These are phyloP conservation scores for Anthopleura xanthogrammica DNA, from an alignment of 92 coral and sea anemone genomes.

Conservation along the genomic window DNA sequence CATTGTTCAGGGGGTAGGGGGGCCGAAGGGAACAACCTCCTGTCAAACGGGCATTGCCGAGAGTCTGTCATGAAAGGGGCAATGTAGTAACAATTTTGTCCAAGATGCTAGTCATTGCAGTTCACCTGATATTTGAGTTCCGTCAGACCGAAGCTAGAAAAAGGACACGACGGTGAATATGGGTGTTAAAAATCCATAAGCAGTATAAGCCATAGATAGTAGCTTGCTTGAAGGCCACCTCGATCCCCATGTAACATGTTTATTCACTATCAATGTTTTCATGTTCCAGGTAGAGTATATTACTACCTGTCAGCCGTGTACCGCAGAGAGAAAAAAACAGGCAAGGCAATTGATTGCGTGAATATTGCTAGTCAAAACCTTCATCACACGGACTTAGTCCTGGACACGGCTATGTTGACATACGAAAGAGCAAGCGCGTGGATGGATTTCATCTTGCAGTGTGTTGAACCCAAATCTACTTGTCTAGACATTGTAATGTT, in stretches of 20 bases:
- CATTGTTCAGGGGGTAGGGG: too few species aligned
- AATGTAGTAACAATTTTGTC: too few species aligned
- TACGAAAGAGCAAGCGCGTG: slow-evolving; percentile 67
- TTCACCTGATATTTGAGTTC: too few species aligned
- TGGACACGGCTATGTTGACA: slow-evolving; percentile 51
- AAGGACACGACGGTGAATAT: too few species aligned
- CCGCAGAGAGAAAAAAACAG: slow-evolving; percentile 55
- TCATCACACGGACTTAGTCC: slow-evolving; percentile 14
- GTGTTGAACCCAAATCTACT: slow-evolving; percentile 4
- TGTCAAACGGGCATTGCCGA: too few species aligned
- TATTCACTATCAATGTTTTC: background rate
- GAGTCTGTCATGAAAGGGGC: too few species aligned
- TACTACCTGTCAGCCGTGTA: slow-evolving; percentile 56
- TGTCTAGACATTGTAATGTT: slow-evolving; percentile 14
- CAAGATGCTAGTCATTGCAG: too few species aligned
- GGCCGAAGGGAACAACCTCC: too few species aligned
- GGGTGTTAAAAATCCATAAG: too few species aligned
- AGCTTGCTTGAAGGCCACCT: background rate
- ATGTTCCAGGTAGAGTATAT: slow-evolving; percentile 30
- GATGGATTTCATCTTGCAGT: slow-evolving; percentile 45
- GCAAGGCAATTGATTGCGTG: slow-evolving; percentile 46
- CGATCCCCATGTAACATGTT: too few species aligned
- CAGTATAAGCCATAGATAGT: too few species aligned
- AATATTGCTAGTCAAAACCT: slow-evolving; percentile 52
- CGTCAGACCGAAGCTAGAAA: too few species aligned